Percentiles rank a stretch among this genome's conserved stretches.
phyloP scores from a whole-genome alignment of 1,140 invertebrate species.

The silkworm (Bombyx mori) region ASM3026992v2 NC_085122.1:6958001-6958500 shows the following conservation, averaged over 20 bases:
- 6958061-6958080: too few species aligned
- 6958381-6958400: background rate
- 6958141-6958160: slow-evolving; percentile 42
- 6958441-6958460: too few species aligned
- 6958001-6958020: too few species aligned
- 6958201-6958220: slow-evolving; percentile 57
- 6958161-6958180: slow-evolving; percentile 32
- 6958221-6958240: slow-evolving; percentile 48
- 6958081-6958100: too few species aligned
- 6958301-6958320: slow-evolving; percentile 12
- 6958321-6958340: slow-evolving; percentile 23
- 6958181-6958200: slow-evolving; percentile 66
- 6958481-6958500: too few species aligned
- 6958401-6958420: too few species aligned
- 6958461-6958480: too few species aligned
- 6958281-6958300: slow-evolving; percentile 8
- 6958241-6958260: slow-evolving; percentile 38
- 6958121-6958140: slow-evolving; percentile 39
- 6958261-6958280: slow-evolving; percentile 24
- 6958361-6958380: slow-evolving; percentile 63
- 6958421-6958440: too few species aligned
- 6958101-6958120: slow-evolving; percentile 8
- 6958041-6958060: too few species aligned
- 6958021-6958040: too few species aligned
- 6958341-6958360: slow-evolving; percentile 44